phyloP scores from a whole-genome alignment of 2,888 invertebrate genomes.

The Digitonthophagus gazella region DNA sequence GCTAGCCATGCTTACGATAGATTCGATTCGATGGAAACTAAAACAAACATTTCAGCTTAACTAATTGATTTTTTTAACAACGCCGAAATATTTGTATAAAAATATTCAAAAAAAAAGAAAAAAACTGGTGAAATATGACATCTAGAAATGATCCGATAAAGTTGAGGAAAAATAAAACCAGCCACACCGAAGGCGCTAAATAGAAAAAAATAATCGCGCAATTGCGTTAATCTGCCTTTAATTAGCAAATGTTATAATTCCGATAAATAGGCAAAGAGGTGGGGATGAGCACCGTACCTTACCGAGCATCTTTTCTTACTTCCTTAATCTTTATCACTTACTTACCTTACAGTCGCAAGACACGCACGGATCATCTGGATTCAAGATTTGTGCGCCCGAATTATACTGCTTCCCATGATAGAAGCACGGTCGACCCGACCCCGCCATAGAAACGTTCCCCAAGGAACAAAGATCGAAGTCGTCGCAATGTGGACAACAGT shows the following conservation, averaged over 20 bases:
- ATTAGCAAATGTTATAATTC: not conserved
- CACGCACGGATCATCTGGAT: constrained; percentile 65
- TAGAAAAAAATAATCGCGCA: not conserved
- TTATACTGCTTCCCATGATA: constrained; percentile 60
- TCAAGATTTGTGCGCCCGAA: constrained; percentile 60
- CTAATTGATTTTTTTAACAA: not conserved
- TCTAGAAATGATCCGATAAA: not conserved
- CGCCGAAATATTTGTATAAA: not conserved
- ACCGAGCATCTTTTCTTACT: not conserved
- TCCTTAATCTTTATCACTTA: constrained; percentile 25
- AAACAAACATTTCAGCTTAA: constrained; percentile 7
- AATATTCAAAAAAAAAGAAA: not conserved
- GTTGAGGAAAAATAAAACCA: constrained; percentile 9
- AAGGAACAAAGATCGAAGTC: constrained; percentile 57
- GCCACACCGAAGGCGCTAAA: constrained; percentile 21
- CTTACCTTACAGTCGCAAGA: constrained; percentile 74
- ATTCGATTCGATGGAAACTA: constrained; percentile 8
- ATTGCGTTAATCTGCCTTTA: not conserved
- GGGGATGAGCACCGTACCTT: constrained; percentile 10
- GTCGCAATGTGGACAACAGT: constrained; percentile 71
- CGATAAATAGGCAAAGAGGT: not conserved
- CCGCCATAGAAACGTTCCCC: constrained; percentile 42
- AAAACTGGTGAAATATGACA: not conserved
- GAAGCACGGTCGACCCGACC: constrained; percentile 58
- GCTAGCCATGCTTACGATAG: constrained; percentile 45